phyloP scores from a whole-genome alignment of 2,797 vertebrate genomes.

The Hydrocynus forskahlii region DNA sequence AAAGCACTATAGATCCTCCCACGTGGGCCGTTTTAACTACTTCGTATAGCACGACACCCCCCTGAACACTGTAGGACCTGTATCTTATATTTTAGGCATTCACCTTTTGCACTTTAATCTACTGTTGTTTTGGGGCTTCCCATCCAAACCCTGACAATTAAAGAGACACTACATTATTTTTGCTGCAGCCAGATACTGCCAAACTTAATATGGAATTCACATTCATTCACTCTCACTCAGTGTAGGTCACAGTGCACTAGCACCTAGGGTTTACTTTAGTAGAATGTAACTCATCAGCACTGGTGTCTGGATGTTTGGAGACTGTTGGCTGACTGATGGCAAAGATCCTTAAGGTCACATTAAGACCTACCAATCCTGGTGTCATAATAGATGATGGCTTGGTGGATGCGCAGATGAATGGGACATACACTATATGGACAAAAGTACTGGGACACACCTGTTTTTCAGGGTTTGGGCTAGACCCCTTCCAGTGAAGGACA shows the following conservation, averaged over 20 bases:
- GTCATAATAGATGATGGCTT: background rate
- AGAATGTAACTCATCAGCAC: conserved; percentile 28
- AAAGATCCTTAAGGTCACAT: background rate
- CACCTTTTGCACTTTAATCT: conserved; percentile 59
- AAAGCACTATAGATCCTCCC: conserved; percentile 46
- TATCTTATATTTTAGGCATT: conserved; percentile 55
- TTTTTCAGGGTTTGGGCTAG: too few species aligned
- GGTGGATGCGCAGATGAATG: background rate
- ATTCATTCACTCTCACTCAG: conserved; percentile 39
- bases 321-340: background rate
- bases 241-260: conserved; percentile 49
- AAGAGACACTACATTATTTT: conserved; percentile 55
- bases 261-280: conserved; percentile 9
- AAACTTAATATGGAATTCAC: conserved; percentile 57
- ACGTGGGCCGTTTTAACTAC: conserved; percentile 53
- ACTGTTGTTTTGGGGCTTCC: conserved; percentile 58
- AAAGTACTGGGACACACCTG: too few species aligned
- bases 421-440: too few species aligned
- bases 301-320: conserved; percentile 51
- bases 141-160: conserved; percentile 50
- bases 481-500: too few species aligned
- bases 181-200: conserved; percentile 75
- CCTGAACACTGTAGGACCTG: conserved; percentile 56
- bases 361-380: background rate
- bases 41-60: conserved; percentile 59